Percentiles rank a stretch among this genome's conserved stretches.
Evolutionary conservation across 2,797 vertebrate species (phyloP).

Genomic region (Crotalus adamanteus): DNA sequence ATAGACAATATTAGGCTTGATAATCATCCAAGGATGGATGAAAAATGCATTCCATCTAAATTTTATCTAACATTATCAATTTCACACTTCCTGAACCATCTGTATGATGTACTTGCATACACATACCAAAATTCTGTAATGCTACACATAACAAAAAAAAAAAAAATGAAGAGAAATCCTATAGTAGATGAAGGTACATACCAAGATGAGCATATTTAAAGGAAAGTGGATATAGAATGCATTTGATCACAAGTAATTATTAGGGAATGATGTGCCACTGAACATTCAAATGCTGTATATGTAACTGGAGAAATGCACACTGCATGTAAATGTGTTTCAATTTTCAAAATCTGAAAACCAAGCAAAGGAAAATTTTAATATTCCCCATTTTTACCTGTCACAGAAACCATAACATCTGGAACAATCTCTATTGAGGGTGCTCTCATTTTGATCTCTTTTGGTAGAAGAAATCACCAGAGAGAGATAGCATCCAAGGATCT

Average conservation of each 20-base stretch:
- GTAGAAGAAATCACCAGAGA: not conserved
- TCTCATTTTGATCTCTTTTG: not conserved
- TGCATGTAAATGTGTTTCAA: not conserved
- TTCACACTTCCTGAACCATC: not conserved
- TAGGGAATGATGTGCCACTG: not conserved
- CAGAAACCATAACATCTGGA: not conserved
- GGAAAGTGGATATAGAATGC: not conserved
- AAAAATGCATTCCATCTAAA: not conserved
- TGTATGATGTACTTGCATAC: not conserved
- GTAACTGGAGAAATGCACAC: not conserved
- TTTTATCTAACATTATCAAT: not conserved
- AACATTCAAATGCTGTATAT: not conserved
- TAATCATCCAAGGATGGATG: not conserved
- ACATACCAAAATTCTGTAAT: not conserved
- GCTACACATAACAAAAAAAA: not conserved
- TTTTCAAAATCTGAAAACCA: not conserved
- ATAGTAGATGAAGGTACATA: not conserved
- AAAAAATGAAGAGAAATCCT: not conserved
- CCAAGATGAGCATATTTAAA: not conserved
- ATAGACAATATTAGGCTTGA: not conserved
- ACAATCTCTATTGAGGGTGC: not conserved
- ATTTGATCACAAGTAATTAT: not conserved
- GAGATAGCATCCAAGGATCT: not conserved
- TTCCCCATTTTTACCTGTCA: not conserved
- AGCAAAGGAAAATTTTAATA: not conserved